A percentile compares a stretch with the other conserved stretches of the same genome.
Conservation (phyloP, 1,140 invertebrate species). For the Hylyphantes graminicola region DNA sequence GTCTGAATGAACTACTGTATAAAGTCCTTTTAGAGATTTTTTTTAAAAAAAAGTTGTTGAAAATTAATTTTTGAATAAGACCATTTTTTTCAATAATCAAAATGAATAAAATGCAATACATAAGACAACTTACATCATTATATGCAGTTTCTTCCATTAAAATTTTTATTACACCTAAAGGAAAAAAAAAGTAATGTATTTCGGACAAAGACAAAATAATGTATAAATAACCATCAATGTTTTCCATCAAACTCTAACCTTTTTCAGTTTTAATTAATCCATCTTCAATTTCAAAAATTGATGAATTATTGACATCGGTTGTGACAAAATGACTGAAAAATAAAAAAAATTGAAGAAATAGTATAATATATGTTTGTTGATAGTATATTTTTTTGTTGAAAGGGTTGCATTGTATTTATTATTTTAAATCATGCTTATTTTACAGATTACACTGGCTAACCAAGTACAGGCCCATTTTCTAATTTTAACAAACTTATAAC, state of each 20-base stretch:
- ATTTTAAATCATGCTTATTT: not conserved
- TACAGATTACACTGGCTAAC: too few relatives aligned
- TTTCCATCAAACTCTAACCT: slow-evolving; percentile 6
- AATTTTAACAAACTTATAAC: too few relatives aligned
- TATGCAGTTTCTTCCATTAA: slow-evolving; percentile 51
- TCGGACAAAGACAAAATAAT: not conserved
- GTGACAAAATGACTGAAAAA: slow-evolving; percentile 41
- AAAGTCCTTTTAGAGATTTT: too few relatives aligned
- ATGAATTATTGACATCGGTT: slow-evolving; percentile 25
- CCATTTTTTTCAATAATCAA: not conserved
- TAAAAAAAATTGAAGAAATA: not conserved
- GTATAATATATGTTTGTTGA: not conserved
- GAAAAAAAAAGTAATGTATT: not conserved
- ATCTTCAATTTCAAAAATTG: slow-evolving; percentile 50
- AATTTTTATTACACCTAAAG: slow-evolving; percentile 38
- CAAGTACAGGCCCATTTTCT: too few relatives aligned
- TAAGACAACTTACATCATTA: slow-evolving; percentile 41
- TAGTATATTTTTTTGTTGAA: not conserved
- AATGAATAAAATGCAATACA: not conserved
- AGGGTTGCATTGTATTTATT: not conserved
- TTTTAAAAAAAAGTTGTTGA: too few relatives aligned
- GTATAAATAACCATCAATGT: not conserved
- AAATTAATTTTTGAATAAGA: not conserved
- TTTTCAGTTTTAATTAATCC: slow-evolving; percentile 16
- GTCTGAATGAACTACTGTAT: too few relatives aligned